Conservation (phyloP, 2,888 invertebrate species). For the Hypomecis punctinalis region DNA sequence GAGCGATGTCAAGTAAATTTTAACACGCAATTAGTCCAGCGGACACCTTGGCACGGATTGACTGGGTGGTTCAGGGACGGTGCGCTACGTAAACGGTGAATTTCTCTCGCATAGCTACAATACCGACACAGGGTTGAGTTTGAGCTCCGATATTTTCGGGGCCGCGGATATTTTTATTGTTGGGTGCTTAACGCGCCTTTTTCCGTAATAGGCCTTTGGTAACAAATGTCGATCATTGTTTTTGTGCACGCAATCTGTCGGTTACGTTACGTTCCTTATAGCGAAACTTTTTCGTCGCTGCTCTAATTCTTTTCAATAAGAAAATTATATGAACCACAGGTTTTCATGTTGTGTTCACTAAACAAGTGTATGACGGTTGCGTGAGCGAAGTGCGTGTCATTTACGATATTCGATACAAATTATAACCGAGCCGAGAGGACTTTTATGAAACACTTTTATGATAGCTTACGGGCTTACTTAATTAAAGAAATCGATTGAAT, state of each 20-base stretch:
- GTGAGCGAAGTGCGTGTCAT: constrained; percentile 36
- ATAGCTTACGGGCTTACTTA: constrained; percentile 16
- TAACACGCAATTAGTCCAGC: constrained; percentile 80
- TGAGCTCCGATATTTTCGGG: constrained; percentile 50
- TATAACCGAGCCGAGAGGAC: constrained; percentile 30
- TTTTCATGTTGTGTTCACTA: constrained; percentile 27
- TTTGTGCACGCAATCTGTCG: constrained; percentile 71
- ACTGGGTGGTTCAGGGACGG: constrained; percentile 66
- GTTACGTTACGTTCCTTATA: constrained; percentile 59
- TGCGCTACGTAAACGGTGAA: constrained; percentile 38
- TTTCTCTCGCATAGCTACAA: constrained; percentile 46
- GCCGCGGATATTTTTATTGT: constrained; percentile 63
- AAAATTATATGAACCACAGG: constrained; percentile 49
- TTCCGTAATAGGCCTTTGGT: constrained; percentile 62
- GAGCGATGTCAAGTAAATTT: constrained; percentile 81
- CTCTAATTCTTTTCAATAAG: constrained; percentile 59
- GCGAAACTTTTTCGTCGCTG: constrained; percentile 57
- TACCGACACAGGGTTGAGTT: constrained; percentile 49
- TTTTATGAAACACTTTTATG: constrained; percentile 32
- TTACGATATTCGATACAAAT: constrained; percentile 37
- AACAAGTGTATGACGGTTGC: constrained; percentile 28
- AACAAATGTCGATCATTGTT: constrained; percentile 72
- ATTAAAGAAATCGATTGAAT: constrained; percentile 15
- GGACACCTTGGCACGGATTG: constrained; percentile 79
- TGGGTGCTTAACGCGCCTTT: constrained; percentile 64